Evolutionary conservation across 2,888 invertebrate species (phyloP).

Genomic region (Orthosia gracilis): DNA sequence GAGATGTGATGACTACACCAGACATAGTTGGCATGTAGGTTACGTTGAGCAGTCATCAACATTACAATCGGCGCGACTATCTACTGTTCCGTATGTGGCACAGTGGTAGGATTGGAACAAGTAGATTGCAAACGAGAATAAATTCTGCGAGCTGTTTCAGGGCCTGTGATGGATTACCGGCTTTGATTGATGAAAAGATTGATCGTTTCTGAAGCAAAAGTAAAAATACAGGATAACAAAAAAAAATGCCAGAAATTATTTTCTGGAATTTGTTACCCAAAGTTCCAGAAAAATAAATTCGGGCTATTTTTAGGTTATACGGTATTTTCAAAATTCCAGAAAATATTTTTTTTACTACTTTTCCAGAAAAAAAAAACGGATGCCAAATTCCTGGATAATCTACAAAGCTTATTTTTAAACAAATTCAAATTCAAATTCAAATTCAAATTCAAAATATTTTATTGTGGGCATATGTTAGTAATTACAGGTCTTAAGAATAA

Average conservation of each 20-base stretch:
- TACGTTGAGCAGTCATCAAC: constrained; percentile 10
- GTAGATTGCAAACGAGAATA: background rate
- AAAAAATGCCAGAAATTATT: too few relatives aligned
- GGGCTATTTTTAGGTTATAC: too few relatives aligned
- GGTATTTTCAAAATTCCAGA: background rate
- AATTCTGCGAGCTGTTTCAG: background rate
- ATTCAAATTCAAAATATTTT: too few relatives aligned
- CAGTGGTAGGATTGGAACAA: background rate
- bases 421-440: too few relatives aligned
- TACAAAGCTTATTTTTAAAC: constrained; percentile 41
- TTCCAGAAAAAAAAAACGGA: constrained; percentile 14
- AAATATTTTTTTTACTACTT: too few relatives aligned
- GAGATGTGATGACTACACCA: constrained; percentile 39
- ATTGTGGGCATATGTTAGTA: too few relatives aligned
- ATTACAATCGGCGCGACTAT: background rate
- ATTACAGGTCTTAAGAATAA: too few relatives aligned
- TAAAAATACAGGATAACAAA: background rate
- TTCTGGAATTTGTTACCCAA: too few relatives aligned
- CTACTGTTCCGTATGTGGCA: background rate
- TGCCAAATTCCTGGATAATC: constrained; percentile 46
- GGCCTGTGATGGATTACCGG: background rate
- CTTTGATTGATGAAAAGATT: constrained; percentile 3
- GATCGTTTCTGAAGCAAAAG: background rate
- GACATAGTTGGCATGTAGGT: constrained; percentile 37
- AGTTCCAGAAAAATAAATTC: too few relatives aligned